Conservation (phyloP, 2,888 invertebrate genomes). For the Plutella xylostella region DNA sequence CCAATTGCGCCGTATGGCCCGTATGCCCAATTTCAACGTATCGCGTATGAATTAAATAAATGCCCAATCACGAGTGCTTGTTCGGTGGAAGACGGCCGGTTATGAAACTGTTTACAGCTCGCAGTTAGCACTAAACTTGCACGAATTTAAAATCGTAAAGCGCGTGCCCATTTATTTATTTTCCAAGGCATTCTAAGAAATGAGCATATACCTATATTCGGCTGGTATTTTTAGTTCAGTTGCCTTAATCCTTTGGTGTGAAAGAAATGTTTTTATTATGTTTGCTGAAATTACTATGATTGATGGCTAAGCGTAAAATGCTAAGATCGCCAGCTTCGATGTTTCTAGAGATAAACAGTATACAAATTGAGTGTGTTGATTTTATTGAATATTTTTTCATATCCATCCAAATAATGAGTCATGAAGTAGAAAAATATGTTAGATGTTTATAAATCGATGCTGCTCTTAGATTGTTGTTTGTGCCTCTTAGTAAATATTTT, state of each 20-base stretch:
- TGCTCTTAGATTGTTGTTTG: neutral
- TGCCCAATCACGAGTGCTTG: too few relatives aligned
- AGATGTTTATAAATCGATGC: neutral
- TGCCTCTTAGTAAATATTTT: neutral
- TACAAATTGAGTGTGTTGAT: slow-evolving; percentile 27
- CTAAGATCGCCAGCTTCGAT: slow-evolving; percentile 2
- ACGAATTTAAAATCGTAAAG: neutral
- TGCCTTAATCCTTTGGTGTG: neutral
- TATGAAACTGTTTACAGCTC: too few relatives aligned
- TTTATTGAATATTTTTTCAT: slow-evolving; percentile 27
- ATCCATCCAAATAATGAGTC: slow-evolving; percentile 28
- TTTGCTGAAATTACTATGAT: slow-evolving; percentile 3
- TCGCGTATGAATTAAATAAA: neutral
- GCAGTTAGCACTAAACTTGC: too few relatives aligned
- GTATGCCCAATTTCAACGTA: slow-evolving; percentile 15
- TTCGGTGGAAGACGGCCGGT: too few relatives aligned
- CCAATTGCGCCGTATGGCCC: slow-evolving; percentile 12
- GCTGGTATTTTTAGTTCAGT: neutral
- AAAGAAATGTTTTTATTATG: slow-evolving; percentile 2
- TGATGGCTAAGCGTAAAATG: slow-evolving; percentile 4
- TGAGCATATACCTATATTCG: too few relatives aligned
- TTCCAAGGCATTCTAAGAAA: neutral
- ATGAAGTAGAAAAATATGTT: slow-evolving; percentile 8
- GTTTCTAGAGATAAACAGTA: slow-evolving; percentile 24
- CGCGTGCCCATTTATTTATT: neutral